phyloP scores from a whole-genome alignment of 2,888 invertebrate genomes.

The Pyrrhia umbra region DNA sequence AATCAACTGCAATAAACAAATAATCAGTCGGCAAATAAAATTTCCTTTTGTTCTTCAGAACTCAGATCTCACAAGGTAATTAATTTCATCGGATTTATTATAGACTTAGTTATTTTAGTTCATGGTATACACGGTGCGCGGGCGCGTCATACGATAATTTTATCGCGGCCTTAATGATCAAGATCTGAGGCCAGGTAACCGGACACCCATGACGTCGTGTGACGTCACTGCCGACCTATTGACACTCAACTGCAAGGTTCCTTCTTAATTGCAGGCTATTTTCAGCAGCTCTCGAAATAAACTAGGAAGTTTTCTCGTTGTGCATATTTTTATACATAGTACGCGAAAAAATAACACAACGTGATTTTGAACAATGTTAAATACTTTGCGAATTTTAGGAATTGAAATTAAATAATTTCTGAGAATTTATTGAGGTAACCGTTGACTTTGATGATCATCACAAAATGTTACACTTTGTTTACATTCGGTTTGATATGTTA shows the following conservation, averaged over 20 bases:
- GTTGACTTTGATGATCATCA: conserved; percentile 44
- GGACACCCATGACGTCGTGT: conserved; percentile 81
- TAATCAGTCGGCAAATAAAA: conserved; percentile 4
- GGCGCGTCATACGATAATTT: conserved; percentile 87
- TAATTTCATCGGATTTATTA: conserved; percentile 69
- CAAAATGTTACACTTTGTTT: conserved; percentile 32
- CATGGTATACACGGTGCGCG: conserved; percentile 71
- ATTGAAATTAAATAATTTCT: conserved; percentile 42
- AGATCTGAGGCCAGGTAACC: conserved; percentile 85
- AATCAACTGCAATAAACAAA: neutral
- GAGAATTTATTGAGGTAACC: conserved; percentile 31
- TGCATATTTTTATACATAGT: conserved; percentile 54
- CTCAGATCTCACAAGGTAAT: conserved; percentile 61
- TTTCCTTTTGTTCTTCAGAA: conserved; percentile 42
- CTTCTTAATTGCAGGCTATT: conserved; percentile 42
- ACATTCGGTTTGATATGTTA: conserved; percentile 28
- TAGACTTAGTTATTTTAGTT: conserved; percentile 79
- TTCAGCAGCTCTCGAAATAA: conserved; percentile 35
- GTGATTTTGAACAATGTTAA: conserved; percentile 45
- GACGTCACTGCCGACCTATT: conserved; percentile 70
- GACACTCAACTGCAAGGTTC: conserved; percentile 59
- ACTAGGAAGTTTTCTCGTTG: conserved; percentile 35
- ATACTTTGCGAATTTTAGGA: conserved; percentile 14
- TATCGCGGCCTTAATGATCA: conserved; percentile 88
- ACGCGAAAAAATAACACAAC: conserved; percentile 43